phyloP scores from a whole-genome alignment of 2,113 vertebrate species.

The Syngnathus scovelli region DNA sequence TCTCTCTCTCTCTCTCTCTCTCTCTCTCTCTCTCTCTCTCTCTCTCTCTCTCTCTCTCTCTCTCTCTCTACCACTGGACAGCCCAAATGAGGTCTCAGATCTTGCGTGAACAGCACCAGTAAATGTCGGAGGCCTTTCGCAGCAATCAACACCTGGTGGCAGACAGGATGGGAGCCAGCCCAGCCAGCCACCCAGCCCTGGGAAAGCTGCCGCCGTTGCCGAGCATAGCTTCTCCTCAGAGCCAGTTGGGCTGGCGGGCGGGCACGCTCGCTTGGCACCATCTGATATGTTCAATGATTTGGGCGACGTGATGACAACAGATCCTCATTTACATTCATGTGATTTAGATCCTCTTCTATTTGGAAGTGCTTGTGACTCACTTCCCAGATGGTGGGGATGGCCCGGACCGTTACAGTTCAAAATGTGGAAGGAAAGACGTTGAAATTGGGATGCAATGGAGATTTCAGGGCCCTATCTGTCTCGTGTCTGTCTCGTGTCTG shows the following conservation, averaged over 20 bases:
- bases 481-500: too few relatives aligned
- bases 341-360: conserved; percentile 20
- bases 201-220: conserved; percentile 43
- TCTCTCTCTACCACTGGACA: conserved; percentile 26
- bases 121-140: conserved; percentile 24
- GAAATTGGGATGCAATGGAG: neutral
- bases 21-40: neutral
- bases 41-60: too few relatives aligned
- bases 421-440: neutral
- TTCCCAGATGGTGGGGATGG: conserved; percentile 10
- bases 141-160: conserved; percentile 19
- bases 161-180: conserved; percentile 18
- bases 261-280: conserved; percentile 33
- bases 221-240: conserved; percentile 36
- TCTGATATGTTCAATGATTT: conserved; percentile 51
- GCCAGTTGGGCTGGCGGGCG: conserved; percentile 46
- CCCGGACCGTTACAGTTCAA: neutral
- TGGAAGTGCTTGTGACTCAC: conserved; percentile 9
- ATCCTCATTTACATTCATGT: conserved; percentile 54
- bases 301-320: conserved; percentile 32
- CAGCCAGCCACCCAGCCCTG: conserved; percentile 14
- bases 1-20: neutral
- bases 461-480: too few relatives aligned
- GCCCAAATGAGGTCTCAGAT: conserved; percentile 25
- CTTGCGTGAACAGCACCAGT: conserved; percentile 26